phyloP scores from a whole-genome alignment of 2,113 vertebrate genomes.

The Passer montanus region DNA sequence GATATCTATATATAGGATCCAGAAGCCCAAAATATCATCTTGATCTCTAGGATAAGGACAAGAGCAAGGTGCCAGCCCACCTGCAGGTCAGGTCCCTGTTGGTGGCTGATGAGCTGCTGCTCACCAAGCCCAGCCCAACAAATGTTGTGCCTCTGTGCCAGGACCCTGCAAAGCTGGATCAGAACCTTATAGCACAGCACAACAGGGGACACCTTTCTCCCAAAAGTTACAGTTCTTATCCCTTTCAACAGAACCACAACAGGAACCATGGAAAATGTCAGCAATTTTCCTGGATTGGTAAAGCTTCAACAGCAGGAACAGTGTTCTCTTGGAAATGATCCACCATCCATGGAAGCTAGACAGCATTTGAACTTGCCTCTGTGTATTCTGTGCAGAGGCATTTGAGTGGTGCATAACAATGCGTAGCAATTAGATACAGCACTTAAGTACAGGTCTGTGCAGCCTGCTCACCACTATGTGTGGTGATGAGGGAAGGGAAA shows the following conservation, averaged over 20 bases:
- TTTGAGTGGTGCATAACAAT: neutral
- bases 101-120: neutral
- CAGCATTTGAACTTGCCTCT: neutral
- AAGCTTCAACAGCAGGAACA: accelerated
- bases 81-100: neutral
- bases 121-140: neutral
- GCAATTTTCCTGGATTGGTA: neutral
- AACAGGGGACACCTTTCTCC: neutral
- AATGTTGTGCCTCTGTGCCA: neutral
- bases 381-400: neutral
- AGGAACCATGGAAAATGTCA: accelerated
- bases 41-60: neutral
- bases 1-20: neutral
- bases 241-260: neutral
- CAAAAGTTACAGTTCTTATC: neutral
- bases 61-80: neutral
- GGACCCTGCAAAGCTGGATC: neutral
- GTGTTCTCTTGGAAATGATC: neutral
- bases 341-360: neutral
- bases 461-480: accelerated
- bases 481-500: neutral
- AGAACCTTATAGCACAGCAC: accelerated
- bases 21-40: neutral
- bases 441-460: neutral
- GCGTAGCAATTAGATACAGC: neutral